These are phyloP conservation scores for Stenchaetothrips biformis DNA, from an alignment of 2,888 invertebrate genomes.

Conservation along the genomic window DNA sequence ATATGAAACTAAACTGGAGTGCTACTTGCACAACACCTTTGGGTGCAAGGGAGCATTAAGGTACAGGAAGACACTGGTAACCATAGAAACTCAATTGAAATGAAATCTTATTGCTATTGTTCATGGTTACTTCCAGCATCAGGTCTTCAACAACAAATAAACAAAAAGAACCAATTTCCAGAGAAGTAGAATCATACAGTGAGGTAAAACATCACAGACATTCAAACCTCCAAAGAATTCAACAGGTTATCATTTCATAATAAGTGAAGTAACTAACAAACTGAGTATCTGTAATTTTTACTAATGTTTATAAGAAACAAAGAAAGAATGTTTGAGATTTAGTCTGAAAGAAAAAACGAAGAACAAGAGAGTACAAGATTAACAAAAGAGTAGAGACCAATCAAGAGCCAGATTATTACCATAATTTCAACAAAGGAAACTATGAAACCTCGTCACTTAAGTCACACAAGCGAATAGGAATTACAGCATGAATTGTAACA, in stretches of 20 bases:
- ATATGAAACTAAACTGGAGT: not conserved
- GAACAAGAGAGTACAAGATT: not conserved
- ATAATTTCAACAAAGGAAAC: no score
- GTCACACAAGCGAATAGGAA: no score
- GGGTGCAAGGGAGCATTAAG: not conserved
- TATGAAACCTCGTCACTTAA: no score
- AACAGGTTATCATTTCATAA: not conserved
- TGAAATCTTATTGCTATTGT: not conserved
- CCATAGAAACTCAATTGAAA: not conserved
- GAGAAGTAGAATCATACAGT: not conserved
- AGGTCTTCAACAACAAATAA: not conserved
- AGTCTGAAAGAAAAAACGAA: not conserved
- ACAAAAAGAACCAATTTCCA: not conserved
- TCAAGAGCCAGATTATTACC: not conserved
- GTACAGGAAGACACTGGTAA: constrained; percentile 9
- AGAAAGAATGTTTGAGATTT: no score
- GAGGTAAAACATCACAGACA: constrained; percentile 20
- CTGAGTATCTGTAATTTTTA: no score
- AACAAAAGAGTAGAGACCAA: not conserved
- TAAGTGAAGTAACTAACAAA: no score
- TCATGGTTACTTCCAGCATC: not conserved
- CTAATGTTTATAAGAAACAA: no score
- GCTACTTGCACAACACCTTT: not conserved
- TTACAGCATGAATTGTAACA: not conserved
- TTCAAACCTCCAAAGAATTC: not conserved